phyloP scores from a whole-genome alignment of 2,113 vertebrate species.

The zebrafish (Danio rerio) region GRCz12tu NC_133198.1:33206501-33207000 shows the following conservation, averaged over 20 bases:
- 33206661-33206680: slow-evolving; percentile 11
- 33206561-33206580: slow-evolving; percentile 53
- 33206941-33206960: too few relatives aligned
- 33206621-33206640: slow-evolving; percentile 42
- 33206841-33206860: background rate
- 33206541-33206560: slow-evolving; percentile 67
- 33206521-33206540: slow-evolving; percentile 62
- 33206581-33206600: slow-evolving; percentile 43
- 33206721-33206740: slow-evolving; percentile 48
- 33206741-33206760: slow-evolving; percentile 43
- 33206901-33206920: too few relatives aligned
- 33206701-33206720: slow-evolving; percentile 36
- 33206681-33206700: slow-evolving; percentile 9
- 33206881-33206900: background rate
- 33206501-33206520: slow-evolving; percentile 70
- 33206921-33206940: too few relatives aligned
- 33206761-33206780: slow-evolving; percentile 29
- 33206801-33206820: slow-evolving; percentile 5
- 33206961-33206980: too few relatives aligned
- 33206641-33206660: background rate
- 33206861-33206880: background rate
- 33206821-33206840: background rate
- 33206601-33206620: slow-evolving; percentile 57
- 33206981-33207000: too few relatives aligned
- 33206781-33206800: slow-evolving; percentile 26